A percentile compares a stretch with the other conserved stretches of the same genome.
Conservation (phyloP, 2,113 vertebrate species). For the Choloepus hoffmanni region DNA sequence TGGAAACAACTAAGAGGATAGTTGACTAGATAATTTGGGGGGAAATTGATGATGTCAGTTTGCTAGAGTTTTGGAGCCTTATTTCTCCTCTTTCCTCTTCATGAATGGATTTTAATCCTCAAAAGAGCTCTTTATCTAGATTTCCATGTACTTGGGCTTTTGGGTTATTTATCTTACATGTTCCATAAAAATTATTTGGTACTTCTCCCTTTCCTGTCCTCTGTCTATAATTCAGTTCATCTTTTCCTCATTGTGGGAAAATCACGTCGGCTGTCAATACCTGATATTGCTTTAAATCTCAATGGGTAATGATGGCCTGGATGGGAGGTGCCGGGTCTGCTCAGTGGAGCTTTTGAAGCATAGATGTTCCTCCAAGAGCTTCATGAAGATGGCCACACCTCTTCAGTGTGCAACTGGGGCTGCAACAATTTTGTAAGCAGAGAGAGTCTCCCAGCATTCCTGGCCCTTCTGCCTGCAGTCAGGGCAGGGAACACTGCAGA, state of each 20-base stretch:
- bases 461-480: not conserved
- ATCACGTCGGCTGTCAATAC: not conserved
- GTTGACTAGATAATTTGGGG: not conserved
- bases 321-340: not conserved
- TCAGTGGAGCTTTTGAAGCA: not conserved
- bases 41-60: not conserved
- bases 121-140: not conserved
- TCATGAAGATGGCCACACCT: not conserved
- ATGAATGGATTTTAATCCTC: not conserved
- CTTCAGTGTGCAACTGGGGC: not conserved
- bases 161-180: not conserved
- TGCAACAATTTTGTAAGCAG: not conserved
- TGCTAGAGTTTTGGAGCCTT: not conserved
- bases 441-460: not conserved
- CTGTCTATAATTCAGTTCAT: not conserved
- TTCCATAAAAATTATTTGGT: slow-evolving; percentile 7
- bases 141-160: slow-evolving; percentile 40
- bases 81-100: not conserved
- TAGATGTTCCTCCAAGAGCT: not conserved
- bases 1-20: not conserved
- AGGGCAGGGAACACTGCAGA: not conserved
- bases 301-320: not conserved
- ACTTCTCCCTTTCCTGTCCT: not conserved
- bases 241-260: not conserved
- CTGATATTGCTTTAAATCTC: not conserved